A percentile compares a stretch with the other conserved stretches of the same genome.
phyloP scores from a whole-genome alignment of 1,140 invertebrate species.

The Tetranychus cinnabarinus region DNA sequence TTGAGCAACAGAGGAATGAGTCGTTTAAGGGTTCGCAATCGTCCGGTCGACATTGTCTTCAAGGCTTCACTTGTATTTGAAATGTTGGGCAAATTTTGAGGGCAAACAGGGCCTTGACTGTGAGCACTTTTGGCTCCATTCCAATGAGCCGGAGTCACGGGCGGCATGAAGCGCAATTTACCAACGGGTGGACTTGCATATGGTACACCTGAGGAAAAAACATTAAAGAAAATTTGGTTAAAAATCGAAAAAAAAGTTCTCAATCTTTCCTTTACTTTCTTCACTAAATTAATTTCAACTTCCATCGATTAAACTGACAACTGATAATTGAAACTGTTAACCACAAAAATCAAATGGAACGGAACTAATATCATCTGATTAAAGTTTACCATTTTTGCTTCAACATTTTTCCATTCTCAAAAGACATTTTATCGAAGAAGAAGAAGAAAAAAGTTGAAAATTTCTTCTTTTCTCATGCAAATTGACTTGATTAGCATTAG shows the following conservation, averaged over 20 bases:
- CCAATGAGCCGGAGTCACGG: conserved; percentile 48
- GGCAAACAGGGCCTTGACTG: conserved; percentile 55
- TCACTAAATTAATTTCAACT: background rate
- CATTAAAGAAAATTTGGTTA: conserved; percentile 19
- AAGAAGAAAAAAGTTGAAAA: no score
- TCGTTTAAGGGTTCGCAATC: background rate
- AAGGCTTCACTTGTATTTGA: conserved; percentile 48
- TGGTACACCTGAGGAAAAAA: conserved; percentile 35
- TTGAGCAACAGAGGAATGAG: conserved; percentile 20
- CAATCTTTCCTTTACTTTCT: background rate
- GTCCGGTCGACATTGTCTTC: background rate
- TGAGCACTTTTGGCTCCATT: conserved; percentile 57
- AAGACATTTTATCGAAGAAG: no score
- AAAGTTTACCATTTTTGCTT: no score
- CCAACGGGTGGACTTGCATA: conserved; percentile 53
- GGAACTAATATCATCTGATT: no score
- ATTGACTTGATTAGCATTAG: no score
- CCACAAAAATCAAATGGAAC: no score
- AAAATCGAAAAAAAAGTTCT: background rate
- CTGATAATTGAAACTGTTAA: no score
- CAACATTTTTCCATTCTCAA: no score
- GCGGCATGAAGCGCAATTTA: conserved; percentile 39
- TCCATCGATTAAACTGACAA: no score
- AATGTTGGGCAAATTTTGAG: conserved; percentile 38
- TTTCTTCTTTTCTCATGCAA: no score